Base-by-base conservation (phyloP, 2,888 invertebrate genomes). In the Lycocerus yunnanus region DNA sequence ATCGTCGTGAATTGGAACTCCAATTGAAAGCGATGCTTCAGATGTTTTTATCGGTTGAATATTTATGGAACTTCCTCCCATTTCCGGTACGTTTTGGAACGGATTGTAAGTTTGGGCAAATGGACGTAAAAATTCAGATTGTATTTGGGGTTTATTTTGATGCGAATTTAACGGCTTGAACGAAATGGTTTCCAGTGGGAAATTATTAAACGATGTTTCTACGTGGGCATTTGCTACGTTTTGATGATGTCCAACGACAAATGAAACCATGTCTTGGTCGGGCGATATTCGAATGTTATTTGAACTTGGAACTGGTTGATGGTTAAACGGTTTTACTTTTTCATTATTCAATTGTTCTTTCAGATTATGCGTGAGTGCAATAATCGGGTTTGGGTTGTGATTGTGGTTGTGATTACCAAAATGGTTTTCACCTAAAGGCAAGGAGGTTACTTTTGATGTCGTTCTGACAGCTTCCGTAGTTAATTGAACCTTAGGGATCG, bases 281-380 rank as follows among this genome's bases (percentile, higher is more conserved):
- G 90, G 91, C 0, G 91, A 90, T 65, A 92, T 91, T 24, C 90
- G 89, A 21, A 92, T 89, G 75, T 91, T 92, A 78, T 90, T 92
- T n/a, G 90, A 90, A 79, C 90, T 90, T 6, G 91, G 90, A 72
- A 86, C 86, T 68, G 87, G 86, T 81, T 87, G 83, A 2, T 87
- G 82, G 63, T 76, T 76, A 24, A 79, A 76, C 10, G 84, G 83
- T 77, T 81, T 84, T 9, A 87, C 86, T 77, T 84, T 86, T 80
- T 88, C 87, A 68, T 84, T 83, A 72, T 85, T 86, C 15, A 87
- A 80, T 80, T 87, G 84, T 75, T 87, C 86, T 68, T 85, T 82
- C 58, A 87, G 78, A 77, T 87, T 86, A 75, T 86, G 86, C 3
- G 85, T 86, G 3, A 87, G 84, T 8, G 86, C 85, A 66, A 87